Base-by-base conservation (phyloP, 1,140 invertebrate species). In the Drosophila mojavensis region DNA sequence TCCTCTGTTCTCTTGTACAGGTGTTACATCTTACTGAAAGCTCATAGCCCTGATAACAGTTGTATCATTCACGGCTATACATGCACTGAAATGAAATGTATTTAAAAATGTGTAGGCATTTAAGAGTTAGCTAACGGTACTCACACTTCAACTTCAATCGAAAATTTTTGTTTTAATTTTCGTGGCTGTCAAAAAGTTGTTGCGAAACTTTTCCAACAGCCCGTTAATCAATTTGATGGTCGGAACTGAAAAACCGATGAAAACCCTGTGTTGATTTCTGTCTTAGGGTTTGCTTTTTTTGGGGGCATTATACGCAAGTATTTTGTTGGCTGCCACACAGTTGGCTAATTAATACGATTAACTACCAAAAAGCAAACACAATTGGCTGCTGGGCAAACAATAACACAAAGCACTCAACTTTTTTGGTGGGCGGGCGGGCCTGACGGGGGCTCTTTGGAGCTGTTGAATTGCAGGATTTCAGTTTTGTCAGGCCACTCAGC, bases 341-440 rank as follows among this genome's bases (percentile, higher is more conserved):
- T 75, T 66, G 79, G 82, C 81, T 89, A 88, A 88, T 88, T 88
- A 88, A 88, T 88, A 83, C 84, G 83, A 88, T 88, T 88, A 88
- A 83, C 84, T 88, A 88, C 83, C 83, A 83, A 89, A 86, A 88
- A 83, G 79, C 84, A 88, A 88, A 88, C 83, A 88, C 79, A 88
- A 88, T 88, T 88, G 84, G 78, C 84, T 82, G 83, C 67, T 60
- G 65, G 70, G 69, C 73, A 83, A 80, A 88, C 83, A 88, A 88
- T 89, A 86, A 86, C 79, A 83, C 69, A 83, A 83, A 88, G 84
- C 79, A 83, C 84, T 83, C 68, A 78, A 61, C 58, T 65, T 76
- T 54, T 63, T 26, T 50, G 51, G 51, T 36, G 26, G 11, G 39
- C 5, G 43, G 15, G 15, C 0, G 15, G 33, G 0, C n/a, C 2